A percentile compares a stretch with the other conserved stretches of the same genome.
phyloP scores from a whole-genome alignment of 1,140 invertebrate genomes.

The Argopecten irradians region DNA sequence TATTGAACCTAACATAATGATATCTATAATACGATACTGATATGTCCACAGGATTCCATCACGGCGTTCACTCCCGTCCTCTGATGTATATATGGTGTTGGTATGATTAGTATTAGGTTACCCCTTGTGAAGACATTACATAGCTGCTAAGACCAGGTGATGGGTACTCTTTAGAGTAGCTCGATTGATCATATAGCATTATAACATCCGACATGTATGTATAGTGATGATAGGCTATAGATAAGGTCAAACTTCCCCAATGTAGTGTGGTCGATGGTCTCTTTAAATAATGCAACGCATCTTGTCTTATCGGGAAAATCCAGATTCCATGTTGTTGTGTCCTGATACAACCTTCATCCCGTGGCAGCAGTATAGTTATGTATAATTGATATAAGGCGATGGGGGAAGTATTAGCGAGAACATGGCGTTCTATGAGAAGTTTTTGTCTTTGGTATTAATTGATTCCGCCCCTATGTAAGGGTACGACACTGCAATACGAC shows the following conservation, averaged over 20 bases:
- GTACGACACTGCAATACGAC: background rate
- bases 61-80: too few relatives aligned
- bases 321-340: background rate
- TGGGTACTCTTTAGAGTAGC: background rate
- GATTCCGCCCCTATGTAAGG: background rate
- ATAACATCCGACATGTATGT: background rate
- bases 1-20: too few relatives aligned
- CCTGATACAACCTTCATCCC: background rate
- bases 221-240: background rate
- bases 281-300: background rate
- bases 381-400: background rate
- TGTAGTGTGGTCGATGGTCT: background rate
- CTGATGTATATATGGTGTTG: too few relatives aligned
- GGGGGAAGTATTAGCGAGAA: background rate
- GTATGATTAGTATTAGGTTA: too few relatives aligned
- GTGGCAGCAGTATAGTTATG: background rate
- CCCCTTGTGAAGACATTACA: too few relatives aligned
- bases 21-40: too few relatives aligned
- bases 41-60: too few relatives aligned
- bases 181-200: background rate
- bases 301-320: background rate
- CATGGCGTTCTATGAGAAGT: background rate
- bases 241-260: background rate
- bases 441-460: conserved; percentile 11
- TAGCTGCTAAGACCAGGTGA: too few relatives aligned